Conservation (phyloP, 2,113 vertebrate species). For the Nerophis lumbriciformis region DNA sequence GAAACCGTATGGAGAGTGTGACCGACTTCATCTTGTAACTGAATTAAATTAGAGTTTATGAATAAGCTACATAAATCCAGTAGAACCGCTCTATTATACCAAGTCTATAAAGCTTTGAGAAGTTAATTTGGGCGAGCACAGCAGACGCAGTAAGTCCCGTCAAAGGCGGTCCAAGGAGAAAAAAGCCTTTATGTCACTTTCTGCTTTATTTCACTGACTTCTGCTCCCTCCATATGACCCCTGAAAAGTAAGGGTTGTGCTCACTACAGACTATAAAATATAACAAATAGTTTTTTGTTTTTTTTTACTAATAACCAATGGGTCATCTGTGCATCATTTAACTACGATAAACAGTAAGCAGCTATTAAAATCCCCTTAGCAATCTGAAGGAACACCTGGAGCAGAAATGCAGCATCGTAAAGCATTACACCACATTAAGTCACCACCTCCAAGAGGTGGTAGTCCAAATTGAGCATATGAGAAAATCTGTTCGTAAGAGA, state of each 20-base stretch:
- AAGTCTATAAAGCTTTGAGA: slow-evolving; percentile 21
- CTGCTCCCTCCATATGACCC: slow-evolving; percentile 19
- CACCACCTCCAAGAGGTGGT: slow-evolving; percentile 18
- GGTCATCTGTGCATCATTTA: slow-evolving; percentile 29
- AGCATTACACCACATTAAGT: slow-evolving; percentile 26
- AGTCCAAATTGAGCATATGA: slow-evolving; percentile 21
- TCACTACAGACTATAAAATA: slow-evolving; percentile 4
- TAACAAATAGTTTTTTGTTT: slow-evolving; percentile 15
- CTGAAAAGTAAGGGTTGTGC: too few relatives aligned
- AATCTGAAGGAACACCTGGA: slow-evolving; percentile 54
- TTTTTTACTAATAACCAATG: slow-evolving; percentile 7
- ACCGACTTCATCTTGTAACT: slow-evolving; percentile 13
- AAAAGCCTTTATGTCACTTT: slow-evolving; percentile 7
- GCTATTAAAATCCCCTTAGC: slow-evolving; percentile 40
- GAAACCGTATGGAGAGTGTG: background rate
- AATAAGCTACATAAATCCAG: slow-evolving; percentile 30
- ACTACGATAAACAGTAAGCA: slow-evolving; percentile 32
- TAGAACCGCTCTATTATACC: slow-evolving; percentile 12
- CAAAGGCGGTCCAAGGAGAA: slow-evolving; percentile 41
- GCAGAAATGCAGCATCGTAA: slow-evolving; percentile 13
- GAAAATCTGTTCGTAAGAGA: slow-evolving; percentile 29
- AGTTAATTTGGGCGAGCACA: slow-evolving; percentile 27
- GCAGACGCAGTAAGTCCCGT: slow-evolving; percentile 23
- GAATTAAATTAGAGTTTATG: slow-evolving; percentile 4
- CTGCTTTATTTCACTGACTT: background rate